Percentiles rank a stretch among this genome's conserved stretches.
Evolutionary conservation across 1,140 invertebrate genomes (phyloP).

Genomic region (Drosophila funebris): DNA sequence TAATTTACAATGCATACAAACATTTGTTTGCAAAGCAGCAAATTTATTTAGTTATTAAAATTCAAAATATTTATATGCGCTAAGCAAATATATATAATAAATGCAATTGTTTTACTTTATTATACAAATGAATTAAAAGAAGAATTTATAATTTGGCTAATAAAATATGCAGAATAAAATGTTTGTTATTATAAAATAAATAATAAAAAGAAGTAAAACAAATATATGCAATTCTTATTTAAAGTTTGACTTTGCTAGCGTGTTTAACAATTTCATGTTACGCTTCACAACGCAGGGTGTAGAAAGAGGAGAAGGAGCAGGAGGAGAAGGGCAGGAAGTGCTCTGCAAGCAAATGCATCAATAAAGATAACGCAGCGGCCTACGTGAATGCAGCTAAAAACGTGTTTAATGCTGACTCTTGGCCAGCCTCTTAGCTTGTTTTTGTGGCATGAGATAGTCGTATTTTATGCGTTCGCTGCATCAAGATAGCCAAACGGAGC

Average conservation of each 20-base stretch:
- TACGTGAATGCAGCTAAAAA: constrained; percentile 47
- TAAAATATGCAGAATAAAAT: neutral
- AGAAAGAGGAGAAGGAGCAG: neutral
- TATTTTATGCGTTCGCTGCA: constrained; percentile 50
- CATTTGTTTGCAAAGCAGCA: neutral
- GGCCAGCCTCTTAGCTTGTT: constrained; percentile 26
- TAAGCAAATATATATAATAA: neutral
- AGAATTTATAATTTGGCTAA: neutral
- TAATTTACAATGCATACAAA: neutral
- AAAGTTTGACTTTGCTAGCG: neutral
- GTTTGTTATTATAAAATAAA: neutral
- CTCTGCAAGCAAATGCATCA: constrained; percentile 35
- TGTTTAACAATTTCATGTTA: constrained; percentile 27
- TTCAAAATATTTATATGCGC: neutral
- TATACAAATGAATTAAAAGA: neutral
- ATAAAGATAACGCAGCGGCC: constrained; percentile 40
- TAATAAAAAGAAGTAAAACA: neutral
- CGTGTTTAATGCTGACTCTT: constrained; percentile 32
- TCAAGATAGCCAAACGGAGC: constrained; percentile 55
- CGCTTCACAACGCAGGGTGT: neutral
- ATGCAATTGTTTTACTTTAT: neutral
- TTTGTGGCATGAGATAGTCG: constrained; percentile 27
- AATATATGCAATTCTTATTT: neutral
- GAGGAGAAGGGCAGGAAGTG: constrained; percentile 12
- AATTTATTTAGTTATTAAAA: neutral